Evolutionary conservation across 2,888 invertebrate genomes (phyloP).

Genomic region (Proisotoma minuta): DNA sequence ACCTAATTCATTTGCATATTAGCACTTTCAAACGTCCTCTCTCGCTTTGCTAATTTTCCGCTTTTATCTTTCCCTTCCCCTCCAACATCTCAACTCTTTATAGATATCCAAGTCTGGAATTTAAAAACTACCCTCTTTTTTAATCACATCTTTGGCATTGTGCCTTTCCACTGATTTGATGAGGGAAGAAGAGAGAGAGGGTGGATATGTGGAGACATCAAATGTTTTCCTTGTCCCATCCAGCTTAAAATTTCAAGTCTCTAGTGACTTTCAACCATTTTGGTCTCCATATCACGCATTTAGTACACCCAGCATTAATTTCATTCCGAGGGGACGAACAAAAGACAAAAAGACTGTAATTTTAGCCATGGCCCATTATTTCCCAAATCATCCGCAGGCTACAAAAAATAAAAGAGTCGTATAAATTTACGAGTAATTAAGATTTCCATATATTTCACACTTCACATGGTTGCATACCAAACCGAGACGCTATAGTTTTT

Average conservation of each 20-base stretch:
- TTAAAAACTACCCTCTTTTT: constrained; percentile 23
- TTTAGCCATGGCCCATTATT: background rate
- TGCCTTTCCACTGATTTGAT: background rate
- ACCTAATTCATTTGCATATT: constrained; percentile 44
- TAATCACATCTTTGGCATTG: constrained; percentile 33
- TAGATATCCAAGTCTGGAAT: background rate
- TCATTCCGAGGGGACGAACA: background rate
- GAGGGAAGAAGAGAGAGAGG: constrained; percentile 2
- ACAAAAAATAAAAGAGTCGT: too few species aligned
- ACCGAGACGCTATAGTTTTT: too few species aligned
- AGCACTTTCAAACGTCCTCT: constrained; percentile 44
- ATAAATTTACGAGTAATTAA: constrained; percentile 46
- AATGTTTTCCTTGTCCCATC: constrained; percentile 12
- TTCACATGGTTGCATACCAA: too few species aligned
- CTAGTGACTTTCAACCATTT: constrained; percentile 1
- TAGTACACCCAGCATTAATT: background rate
- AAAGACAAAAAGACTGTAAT: background rate
- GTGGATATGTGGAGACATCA: constrained; percentile 18
- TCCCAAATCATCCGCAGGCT: background rate
- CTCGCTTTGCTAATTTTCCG: constrained; percentile 46
- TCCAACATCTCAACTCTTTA: background rate
- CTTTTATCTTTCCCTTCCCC: constrained; percentile 41
- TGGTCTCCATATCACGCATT: background rate
- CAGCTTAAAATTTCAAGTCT: background rate
- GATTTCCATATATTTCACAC: constrained; percentile 46